Percentiles rank a stretch among this genome's conserved stretches.
Evolutionary conservation across 2,888 invertebrate species (phyloP).

Genomic region (Trachelus tabidus): DNA sequence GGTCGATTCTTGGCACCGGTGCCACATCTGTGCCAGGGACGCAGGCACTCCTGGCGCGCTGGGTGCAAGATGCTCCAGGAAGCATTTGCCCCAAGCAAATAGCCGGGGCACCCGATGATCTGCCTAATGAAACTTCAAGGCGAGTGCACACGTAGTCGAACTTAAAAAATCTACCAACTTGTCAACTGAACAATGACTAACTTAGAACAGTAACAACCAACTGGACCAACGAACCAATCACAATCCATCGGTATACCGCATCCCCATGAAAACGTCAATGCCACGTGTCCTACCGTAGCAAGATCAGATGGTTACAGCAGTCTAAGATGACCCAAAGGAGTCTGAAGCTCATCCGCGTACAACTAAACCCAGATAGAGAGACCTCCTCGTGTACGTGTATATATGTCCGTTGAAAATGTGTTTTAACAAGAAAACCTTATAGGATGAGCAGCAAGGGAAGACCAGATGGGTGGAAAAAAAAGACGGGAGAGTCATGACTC

Average conservation of each 20-base stretch:
- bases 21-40: neutral
- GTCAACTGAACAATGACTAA: neutral
- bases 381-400: neutral
- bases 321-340: neutral
- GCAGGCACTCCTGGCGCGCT: neutral
- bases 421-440: neutral
- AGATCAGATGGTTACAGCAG: neutral
- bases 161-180: neutral
- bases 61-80: neutral
- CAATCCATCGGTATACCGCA: neutral
- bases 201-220: neutral
- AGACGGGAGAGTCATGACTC: neutral
- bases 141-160: neutral
- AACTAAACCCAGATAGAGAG: neutral
- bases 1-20: neutral
- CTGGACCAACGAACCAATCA: neutral
- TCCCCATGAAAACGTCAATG: neutral
- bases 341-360: neutral
- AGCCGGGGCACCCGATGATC: neutral
- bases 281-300: neutral
- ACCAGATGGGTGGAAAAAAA: neutral
- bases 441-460: neutral
- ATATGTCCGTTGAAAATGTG: neutral
- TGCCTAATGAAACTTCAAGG: neutral
- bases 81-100: neutral